Evolutionary conservation across 2,797 vertebrate species (phyloP).

Genomic region (Cetoscarus ocellatus): DNA sequence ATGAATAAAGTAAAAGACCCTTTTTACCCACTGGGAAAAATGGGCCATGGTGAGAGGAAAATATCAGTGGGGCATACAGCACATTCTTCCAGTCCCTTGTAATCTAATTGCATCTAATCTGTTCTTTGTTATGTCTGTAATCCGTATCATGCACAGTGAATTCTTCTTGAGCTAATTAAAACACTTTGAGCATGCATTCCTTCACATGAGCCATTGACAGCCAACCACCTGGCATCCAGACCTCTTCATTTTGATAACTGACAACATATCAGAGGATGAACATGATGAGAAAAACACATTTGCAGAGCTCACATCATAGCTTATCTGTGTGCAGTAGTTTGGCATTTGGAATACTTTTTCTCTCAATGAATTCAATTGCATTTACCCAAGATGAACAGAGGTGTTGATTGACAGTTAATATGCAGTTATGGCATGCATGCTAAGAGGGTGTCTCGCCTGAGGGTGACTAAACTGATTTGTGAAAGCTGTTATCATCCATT

Average conservation of each 20-base stretch:
- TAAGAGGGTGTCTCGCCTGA: constrained; percentile 25
- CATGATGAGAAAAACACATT: constrained; percentile 18
- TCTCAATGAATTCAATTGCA: constrained; percentile 60
- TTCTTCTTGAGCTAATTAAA: constrained; percentile 49
- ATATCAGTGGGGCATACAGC: constrained; percentile 31
- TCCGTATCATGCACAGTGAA: constrained; percentile 41
- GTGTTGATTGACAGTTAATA: constrained; percentile 64
- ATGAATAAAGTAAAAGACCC: constrained; percentile 18
- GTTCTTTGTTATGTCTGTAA: constrained; percentile 52
- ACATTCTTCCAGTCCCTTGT: constrained; percentile 58
- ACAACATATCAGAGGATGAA: not conserved
- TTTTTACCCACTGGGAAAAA: constrained; percentile 14
- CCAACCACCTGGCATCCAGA: constrained; percentile 29
- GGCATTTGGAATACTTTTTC: constrained; percentile 48
- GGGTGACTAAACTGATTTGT: constrained; percentile 35
- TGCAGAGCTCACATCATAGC: constrained; percentile 37
- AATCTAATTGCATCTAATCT: constrained; percentile 49
- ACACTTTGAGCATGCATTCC: constrained; percentile 58
- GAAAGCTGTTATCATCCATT: constrained; percentile 29
- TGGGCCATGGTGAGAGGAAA: constrained; percentile 10
- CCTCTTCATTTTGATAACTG: constrained; percentile 17
- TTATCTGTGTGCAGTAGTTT: constrained; percentile 52
- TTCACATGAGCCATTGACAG: constrained; percentile 22
- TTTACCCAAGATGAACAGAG: constrained; percentile 52
- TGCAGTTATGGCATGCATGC: constrained; percentile 54